These are phyloP conservation scores for Orycteropus afer DNA, from an alignment of 2,113 vertebrate genomes.

Conservation along the genomic window DNA sequence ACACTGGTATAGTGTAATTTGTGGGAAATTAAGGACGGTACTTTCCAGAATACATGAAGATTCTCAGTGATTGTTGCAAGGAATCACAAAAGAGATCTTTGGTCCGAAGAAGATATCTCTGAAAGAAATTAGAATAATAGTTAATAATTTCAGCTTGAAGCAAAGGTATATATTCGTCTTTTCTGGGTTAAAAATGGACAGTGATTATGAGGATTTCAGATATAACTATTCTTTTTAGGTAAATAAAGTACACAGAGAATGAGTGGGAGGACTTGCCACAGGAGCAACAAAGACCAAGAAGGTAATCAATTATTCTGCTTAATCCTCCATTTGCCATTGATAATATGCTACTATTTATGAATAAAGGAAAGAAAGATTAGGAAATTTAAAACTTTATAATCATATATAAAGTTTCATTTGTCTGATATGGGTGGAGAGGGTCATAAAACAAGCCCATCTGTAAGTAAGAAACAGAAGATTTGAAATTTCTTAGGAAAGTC, in stretches of 20 bases:
- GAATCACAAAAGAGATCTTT: constrained; percentile 90
- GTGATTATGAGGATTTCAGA: constrained; percentile 55
- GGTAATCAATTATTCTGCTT: constrained; percentile 10
- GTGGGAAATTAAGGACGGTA: neutral
- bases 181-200: constrained; percentile 24
- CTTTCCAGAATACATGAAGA: constrained; percentile 30
- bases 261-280: neutral
- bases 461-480: constrained; percentile 9
- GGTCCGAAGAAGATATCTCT: constrained; percentile 91
- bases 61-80: constrained; percentile 85
- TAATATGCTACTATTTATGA: neutral
- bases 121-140: constrained; percentile 81
- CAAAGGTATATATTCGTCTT: neutral
- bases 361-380: neutral
- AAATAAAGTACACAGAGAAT: constrained; percentile 30
- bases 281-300: constrained; percentile 23
- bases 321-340: neutral
- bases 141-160: constrained; percentile 59
- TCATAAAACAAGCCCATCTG: constrained; percentile 28
- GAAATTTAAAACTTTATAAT: constrained; percentile 8
- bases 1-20: neutral
- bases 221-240: constrained; percentile 46
- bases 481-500: constrained; percentile 8
- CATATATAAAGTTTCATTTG: neutral
- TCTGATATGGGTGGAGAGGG: neutral